phyloP scores from a whole-genome alignment of 2,113 vertebrate genomes.

The Scomber japonicus region DNA sequence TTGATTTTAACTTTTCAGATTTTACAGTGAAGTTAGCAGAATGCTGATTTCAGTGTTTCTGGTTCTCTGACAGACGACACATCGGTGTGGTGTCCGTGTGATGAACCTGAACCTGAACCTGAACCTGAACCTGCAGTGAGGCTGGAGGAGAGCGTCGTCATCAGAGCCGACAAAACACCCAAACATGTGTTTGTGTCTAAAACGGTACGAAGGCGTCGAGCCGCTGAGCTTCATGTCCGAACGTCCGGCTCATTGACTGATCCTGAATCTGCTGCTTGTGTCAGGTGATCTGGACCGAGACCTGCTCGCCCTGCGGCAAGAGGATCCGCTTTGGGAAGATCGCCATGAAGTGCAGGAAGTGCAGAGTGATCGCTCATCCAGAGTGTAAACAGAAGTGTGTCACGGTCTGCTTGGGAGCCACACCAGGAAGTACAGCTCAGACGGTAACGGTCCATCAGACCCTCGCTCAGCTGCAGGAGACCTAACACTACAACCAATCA shows the following conservation, averaged over 20 bases:
- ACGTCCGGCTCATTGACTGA: background rate
- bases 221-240: background rate
- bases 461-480: too few species aligned
- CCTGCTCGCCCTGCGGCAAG: conserved; percentile 84
- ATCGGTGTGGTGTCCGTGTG: conserved; percentile 43
- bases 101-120: background rate
- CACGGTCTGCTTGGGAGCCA: conserved; percentile 45
- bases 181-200: conserved; percentile 87
- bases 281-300: conserved; percentile 88
- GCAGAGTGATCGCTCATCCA: conserved; percentile 84
- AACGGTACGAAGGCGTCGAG: conserved; percentile 73
- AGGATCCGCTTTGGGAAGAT: conserved; percentile 89
- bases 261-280: background rate
- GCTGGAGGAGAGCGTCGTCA: conserved; percentile 3
- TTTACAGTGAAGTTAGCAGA: too few species aligned
- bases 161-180: conserved; percentile 19
- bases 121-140: conserved; percentile 37
- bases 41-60: too few species aligned
- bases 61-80: conserved; percentile 73
- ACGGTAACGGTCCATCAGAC: background rate
- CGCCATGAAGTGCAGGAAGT: conserved; percentile 86
- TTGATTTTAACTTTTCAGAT: too few species aligned
- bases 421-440: background rate
- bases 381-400: conserved; percentile 83
- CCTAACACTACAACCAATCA: too few species aligned